Evolutionary conservation across 2,797 vertebrate species (phyloP).

Genomic region (Spinus olivaceus): DNA sequence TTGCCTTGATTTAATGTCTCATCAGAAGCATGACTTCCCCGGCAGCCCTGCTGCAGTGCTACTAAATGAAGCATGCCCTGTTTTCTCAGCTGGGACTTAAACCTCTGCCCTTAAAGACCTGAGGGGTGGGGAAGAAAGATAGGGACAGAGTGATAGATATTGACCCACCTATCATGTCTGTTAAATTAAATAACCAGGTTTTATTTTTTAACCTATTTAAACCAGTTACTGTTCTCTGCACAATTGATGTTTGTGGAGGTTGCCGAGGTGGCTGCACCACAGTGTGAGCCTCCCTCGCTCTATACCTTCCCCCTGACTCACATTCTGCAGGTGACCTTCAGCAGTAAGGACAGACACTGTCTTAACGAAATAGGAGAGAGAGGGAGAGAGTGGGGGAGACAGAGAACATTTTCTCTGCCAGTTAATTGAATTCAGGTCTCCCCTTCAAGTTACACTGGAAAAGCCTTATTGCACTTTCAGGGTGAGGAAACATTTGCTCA

Average conservation of each 20-base stretch:
- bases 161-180: constrained; percentile 23
- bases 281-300: background rate
- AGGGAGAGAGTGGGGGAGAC: background rate
- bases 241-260: constrained; percentile 22
- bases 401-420: constrained; percentile 26
- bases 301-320: background rate
- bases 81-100: constrained; percentile 69
- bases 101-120: constrained; percentile 63
- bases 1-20: constrained; percentile 78
- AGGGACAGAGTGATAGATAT: constrained; percentile 52
- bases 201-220: constrained; percentile 58
- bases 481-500: background rate
- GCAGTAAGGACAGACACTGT: background rate
- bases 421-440: constrained; percentile 44
- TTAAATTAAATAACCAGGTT: constrained; percentile 53
- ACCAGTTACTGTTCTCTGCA: background rate
- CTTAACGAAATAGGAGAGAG: background rate
- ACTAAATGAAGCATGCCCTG: constrained; percentile 72
- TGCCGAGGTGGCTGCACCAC: background rate
- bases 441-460: constrained; percentile 8
- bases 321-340: background rate
- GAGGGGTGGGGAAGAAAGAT: constrained; percentile 31
- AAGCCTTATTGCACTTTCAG: constrained; percentile 2
- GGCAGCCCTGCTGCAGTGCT: constrained; percentile 20
- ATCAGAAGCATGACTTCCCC: constrained; percentile 66